Evolutionary conservation across 2,888 invertebrate genomes (phyloP).

Genomic region (Calameuta idolon): DNA sequence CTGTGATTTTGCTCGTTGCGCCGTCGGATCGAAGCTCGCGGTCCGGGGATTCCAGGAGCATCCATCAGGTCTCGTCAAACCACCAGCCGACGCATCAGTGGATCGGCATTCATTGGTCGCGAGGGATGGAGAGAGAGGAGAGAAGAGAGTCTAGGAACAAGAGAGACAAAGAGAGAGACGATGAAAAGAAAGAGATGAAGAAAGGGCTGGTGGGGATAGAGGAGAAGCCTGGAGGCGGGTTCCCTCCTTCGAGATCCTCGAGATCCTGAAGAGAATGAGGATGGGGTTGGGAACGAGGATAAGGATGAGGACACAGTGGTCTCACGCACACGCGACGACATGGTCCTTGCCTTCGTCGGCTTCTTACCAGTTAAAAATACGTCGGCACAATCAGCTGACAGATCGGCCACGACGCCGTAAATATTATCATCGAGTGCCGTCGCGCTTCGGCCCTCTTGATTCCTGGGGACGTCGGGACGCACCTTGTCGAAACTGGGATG

Average conservation of each 20-base stretch:
- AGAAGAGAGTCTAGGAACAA: slow-evolving; percentile 12
- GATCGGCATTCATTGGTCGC: slow-evolving; percentile 62
- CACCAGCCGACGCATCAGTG: slow-evolving; percentile 64
- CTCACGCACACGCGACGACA: slow-evolving; percentile 31
- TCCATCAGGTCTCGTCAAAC: slow-evolving; percentile 67
- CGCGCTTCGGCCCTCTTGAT: slow-evolving; percentile 3
- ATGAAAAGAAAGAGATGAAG: neutral
- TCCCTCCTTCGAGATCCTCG: slow-evolving; percentile 24
- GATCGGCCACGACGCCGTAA: slow-evolving; percentile 52
- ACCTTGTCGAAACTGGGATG: slow-evolving; percentile 46
- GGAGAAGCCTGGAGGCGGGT: slow-evolving; percentile 4
- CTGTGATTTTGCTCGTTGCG: slow-evolving; percentile 62
- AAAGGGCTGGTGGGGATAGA: neutral
- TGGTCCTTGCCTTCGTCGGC: slow-evolving; percentile 33
- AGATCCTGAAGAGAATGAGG: neutral
- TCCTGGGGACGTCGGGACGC: slow-evolving; percentile 18
- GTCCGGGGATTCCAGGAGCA: slow-evolving; percentile 61
- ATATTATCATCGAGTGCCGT: slow-evolving; percentile 49
- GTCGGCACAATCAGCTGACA: slow-evolving; percentile 53
- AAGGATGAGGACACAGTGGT: neutral
- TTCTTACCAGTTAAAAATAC: slow-evolving; percentile 51
- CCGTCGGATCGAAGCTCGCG: slow-evolving; percentile 35
- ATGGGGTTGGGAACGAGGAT: neutral
- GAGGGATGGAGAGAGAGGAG: slow-evolving; percentile 23
- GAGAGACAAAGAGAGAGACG: neutral